phyloP scores from a whole-genome alignment of 2,113 vertebrate species.

The Lasiurus cinereus region DNA sequence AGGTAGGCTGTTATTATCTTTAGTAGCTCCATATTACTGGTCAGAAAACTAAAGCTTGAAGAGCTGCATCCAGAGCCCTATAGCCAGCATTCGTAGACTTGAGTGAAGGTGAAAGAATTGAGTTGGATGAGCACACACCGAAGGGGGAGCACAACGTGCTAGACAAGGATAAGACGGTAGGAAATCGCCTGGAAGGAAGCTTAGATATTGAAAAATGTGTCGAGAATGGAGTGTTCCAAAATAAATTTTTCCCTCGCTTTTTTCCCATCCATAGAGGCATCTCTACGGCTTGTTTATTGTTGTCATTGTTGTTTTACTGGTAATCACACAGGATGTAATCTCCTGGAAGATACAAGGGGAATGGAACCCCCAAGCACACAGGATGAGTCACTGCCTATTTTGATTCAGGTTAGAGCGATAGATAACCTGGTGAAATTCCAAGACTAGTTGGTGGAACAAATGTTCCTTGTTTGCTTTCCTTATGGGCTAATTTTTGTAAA shows the following conservation, averaged over 20 bases:
- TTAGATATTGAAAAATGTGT: not conserved
- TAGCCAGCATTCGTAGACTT: not conserved
- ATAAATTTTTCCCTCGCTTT: not conserved
- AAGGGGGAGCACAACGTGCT: no score
- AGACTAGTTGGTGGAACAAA: slow-evolving; percentile 2
- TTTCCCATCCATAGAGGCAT: not conserved
- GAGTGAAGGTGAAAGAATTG: not conserved
- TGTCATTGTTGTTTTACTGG: not conserved
- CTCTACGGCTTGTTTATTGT: not conserved
- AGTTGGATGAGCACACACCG: not conserved
- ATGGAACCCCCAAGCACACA: not conserved
- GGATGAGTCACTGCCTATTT: slow-evolving; percentile 35
- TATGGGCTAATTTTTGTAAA: slow-evolving; percentile 39
- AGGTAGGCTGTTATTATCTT: not conserved
- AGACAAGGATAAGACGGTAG: not conserved
- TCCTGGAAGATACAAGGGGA: not conserved
- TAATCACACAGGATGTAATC: not conserved
- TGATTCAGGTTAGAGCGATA: slow-evolving; percentile 2
- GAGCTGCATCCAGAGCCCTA: not conserved
- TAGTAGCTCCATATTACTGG: not conserved
- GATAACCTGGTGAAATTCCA: slow-evolving; percentile 64
- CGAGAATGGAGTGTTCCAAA: not conserved
- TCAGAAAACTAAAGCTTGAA: not conserved
- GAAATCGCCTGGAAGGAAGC: not conserved
- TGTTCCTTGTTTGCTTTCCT: slow-evolving; percentile 15